Base-by-base conservation (phyloP, 1,140 invertebrate genomes). In the Lineus longissimus region DNA sequence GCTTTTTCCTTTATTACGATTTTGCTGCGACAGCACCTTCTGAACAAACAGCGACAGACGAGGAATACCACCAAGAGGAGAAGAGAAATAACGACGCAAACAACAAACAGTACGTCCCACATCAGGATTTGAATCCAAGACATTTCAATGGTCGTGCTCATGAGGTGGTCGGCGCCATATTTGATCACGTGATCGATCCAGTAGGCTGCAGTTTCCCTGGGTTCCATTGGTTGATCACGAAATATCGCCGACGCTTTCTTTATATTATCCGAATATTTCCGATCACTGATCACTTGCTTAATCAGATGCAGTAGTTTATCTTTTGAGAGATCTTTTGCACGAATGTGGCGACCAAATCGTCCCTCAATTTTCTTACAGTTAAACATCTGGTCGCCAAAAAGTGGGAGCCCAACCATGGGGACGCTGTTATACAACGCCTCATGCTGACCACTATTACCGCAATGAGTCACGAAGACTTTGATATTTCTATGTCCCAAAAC, bases 171-270 rank as follows among this genome's bases (percentile, higher is more conserved):
- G 15, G 69, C 67, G 2, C 74, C 75, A 63, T 70, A 71, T 62
- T 68, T 66, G 13, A 74, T 67, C 29, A 75, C 70, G 63, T 75
- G 67, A 17, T 72, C 64, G 55, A 76, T 60, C 69, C 68, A 71
- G 55, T 64, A 71, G 1, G 70, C 68, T 1, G 66, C 72, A 55
- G 57, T 63, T 54, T 70, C 64, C 33, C 36, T 11, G 2, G 73
- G 68, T 1, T 47, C 62, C 22, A 71, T 57, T 22, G 70, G 66
- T 31, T 61, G 51, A 47, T 66, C 61, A 30, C 65, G 58, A 45
- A 73, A 73, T 25, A 73, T 69, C 17, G 58, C 58, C 13, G 73
- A 75, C 1, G 70, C 68, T 55, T 63, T 69, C 33, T 57, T 31
- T 25, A 76, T 73, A 22, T 62, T 68, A 0, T 36, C 55, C 33